Base-by-base conservation (phyloP, 2,113 vertebrate genomes). In the Phylloscopus whistleri region DNA sequence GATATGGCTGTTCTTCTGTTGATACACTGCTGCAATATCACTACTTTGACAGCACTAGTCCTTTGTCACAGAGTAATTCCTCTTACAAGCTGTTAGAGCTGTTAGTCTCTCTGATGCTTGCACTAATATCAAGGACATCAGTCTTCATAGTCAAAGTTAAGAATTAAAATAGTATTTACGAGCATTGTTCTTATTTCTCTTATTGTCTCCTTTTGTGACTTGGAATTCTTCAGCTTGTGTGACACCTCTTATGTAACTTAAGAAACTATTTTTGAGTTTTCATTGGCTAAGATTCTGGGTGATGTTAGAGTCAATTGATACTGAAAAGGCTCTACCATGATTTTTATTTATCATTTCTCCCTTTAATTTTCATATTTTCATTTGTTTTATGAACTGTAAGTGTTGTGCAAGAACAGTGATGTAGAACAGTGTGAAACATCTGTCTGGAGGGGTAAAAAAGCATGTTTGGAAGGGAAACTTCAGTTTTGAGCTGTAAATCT, bases 1-100 rank as follows among this genome's bases (percentile, higher is more conserved):
- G 84, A 56, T 93, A 31, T 55, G 33, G 33, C 86, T 70, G 30
- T 94, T 95, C 75, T 85, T 93, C 90, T 87, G 51, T 74, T 97
- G 96, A 97, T 97, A 70, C 76, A 96, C 83, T 90, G 86, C 84
- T 84, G 79, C 69, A 96, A 97, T 97, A 96, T 94, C 76, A 67
- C 84, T 90, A 89, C 89, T 95, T 75, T 90, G 95, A 95, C 83
- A 93, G 76, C 64, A 44, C 68, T 39, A 63, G 73, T 63, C 39
- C 69, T 89, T 86, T 75, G 69, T 92, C 79, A 93, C 17, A 52
- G 52, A 37, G 73, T 58, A 94, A 82, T 96, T 92, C 63, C 91
- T 94, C 93, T 94, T 93, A 23, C 21, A 84, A 63, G 68, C 89
- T 92, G 51, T 94, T 94, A 70, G 78, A 81, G 53, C 90, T 93